Evolutionary conservation across 2,797 vertebrate species (phyloP).

Genomic region (Bradypodion pumilum): DNA sequence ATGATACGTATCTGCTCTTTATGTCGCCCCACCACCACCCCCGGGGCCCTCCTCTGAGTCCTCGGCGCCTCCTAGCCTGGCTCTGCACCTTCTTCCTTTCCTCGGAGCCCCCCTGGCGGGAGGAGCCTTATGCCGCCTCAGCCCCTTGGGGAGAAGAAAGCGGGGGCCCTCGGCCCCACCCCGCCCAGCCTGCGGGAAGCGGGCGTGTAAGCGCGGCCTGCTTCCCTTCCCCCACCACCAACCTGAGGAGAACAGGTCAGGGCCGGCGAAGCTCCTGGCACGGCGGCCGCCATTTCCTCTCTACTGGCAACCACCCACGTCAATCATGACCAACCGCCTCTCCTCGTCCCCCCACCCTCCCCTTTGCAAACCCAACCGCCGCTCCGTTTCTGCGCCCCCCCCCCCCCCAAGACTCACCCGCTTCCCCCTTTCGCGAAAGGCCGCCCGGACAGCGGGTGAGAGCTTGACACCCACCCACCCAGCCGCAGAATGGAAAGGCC

Average conservation of each 20-base stretch:
- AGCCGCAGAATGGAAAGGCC: not conserved
- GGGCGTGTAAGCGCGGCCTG: not conserved
- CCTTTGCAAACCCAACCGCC: not conserved
- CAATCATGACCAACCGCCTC: too few species aligned
- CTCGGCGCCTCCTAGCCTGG: too few species aligned
- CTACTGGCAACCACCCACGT: not conserved
- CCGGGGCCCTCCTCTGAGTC: not conserved
- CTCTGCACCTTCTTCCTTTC: not conserved
- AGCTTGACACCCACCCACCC: not conserved
- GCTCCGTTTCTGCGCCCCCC: too few species aligned
- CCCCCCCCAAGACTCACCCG: not conserved
- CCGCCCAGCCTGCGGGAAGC: rapidly evolving
- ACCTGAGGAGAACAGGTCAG: not conserved
- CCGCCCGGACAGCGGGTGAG: not conserved
- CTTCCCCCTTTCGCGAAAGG: not conserved
- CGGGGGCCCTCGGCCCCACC: not conserved
- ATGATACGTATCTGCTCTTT: too few species aligned
- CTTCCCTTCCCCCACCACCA: not conserved
- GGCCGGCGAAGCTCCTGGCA: too few species aligned
- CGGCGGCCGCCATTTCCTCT: rapidly evolving
- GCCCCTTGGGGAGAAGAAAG: not conserved
- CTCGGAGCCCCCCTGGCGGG: not conserved
- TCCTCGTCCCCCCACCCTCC: not conserved
- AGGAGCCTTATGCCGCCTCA: too few species aligned
- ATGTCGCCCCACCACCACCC: too few species aligned